Base-by-base conservation (phyloP, 1,140 invertebrate species). In the Euwallacea fornicatus region DNA sequence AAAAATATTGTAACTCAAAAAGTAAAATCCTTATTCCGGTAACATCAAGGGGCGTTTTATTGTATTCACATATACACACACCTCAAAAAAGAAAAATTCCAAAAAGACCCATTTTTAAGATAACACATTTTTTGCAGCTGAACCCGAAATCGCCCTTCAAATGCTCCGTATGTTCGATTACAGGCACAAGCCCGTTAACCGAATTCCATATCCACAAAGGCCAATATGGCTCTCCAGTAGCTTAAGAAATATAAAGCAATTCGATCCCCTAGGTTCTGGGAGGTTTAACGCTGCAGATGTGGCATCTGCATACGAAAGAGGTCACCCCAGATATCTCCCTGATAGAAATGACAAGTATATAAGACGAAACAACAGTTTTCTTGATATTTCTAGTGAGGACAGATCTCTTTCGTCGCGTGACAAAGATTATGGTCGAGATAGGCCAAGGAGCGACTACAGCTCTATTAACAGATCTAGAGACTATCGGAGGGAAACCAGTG, bases 131-230 rank as follows among this genome's bases (percentile, higher is more conserved):
- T 43, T 78, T 78, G 16, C 53, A 78, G 77, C 55, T 47, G 75
- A 77, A 33, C 66, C 71, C 2, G 78, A 80, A 65, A 68, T 80
- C 11, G 11, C 74, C 13, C 46, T 80, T 7, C 75, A 78, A 60
- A 75, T 78, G 1, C 66, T 78, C 15, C 68, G 73, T 0, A 76
- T 75, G 61, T 81, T 80, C 61, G 80, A 81, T 73, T 81, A 81
- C 70, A 75, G 78, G 10, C 80, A 81, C 46, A 81, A 81, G 73
- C 70, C 76, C 6, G 69, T 81, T 15, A 80, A 76, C 73, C 76
- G 79, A 43, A 80, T 81, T 65, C 79, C 79, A 33, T 71, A 77
- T 42, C 76, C 79, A 1, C 75, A 80, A 59, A 73, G 80, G 54
- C 80, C 80, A 7, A 75, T 75, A 53, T 81, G 80, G 80, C 69